Percentiles rank a stretch among this genome's conserved stretches.
Evolutionary conservation across 2,888 invertebrate species (phyloP).

Genomic region (Eupithecia inturbata): DNA sequence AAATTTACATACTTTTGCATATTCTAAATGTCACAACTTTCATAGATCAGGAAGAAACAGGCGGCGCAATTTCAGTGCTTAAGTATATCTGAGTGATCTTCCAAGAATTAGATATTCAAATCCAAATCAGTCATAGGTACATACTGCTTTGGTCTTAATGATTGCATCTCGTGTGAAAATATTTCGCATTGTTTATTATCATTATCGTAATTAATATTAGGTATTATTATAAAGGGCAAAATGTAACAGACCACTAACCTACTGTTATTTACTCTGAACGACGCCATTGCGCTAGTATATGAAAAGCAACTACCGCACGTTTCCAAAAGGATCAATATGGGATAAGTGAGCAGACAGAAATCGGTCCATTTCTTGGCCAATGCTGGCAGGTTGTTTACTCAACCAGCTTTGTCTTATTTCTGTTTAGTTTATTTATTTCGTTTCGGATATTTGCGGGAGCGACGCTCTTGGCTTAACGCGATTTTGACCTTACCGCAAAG

Average conservation of each 20-base stretch:
- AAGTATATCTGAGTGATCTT: too few species aligned
- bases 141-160: too few species aligned
- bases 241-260: not conserved
- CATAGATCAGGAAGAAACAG: too few species aligned
- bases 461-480: not conserved
- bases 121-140: not conserved
- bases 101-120: too few species aligned
- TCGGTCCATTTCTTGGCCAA: constrained; percentile 37
- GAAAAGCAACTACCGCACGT: constrained; percentile 42
- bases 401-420: constrained; percentile 21
- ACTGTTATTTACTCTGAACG: constrained; percentile 18
- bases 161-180: too few species aligned
- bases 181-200: too few species aligned
- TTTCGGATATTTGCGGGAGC: not conserved
- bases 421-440: constrained; percentile 12
- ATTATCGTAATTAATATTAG: not conserved
- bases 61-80: too few species aligned
- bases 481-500: not conserved
- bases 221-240: not conserved
- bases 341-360: constrained; percentile 41
- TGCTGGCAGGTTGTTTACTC: constrained; percentile 31
- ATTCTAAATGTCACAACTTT: too few species aligned
- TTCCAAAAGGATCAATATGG: constrained; percentile 41
- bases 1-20: not conserved
- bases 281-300: constrained; percentile 40